Percentiles rank a stretch among this genome's conserved stretches.
phyloP scores from a whole-genome alignment of 2,113 vertebrate genomes.

The Syrrhaptes paradoxus region DNA sequence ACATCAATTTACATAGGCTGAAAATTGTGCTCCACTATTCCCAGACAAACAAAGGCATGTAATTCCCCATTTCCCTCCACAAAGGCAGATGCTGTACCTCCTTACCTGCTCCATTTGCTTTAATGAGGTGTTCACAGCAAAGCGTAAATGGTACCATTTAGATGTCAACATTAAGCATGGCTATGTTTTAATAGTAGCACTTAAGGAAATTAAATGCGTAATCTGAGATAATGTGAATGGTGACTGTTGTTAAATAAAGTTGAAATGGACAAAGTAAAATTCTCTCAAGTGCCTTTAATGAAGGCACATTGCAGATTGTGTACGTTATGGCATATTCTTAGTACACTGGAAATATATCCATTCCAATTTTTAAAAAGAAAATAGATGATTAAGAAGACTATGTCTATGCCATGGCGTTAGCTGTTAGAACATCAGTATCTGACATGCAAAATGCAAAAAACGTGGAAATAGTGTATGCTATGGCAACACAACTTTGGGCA shows the following conservation, averaged over 20 bases:
- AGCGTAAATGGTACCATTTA: conserved; percentile 48
- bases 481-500: background rate
- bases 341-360: background rate
- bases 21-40: conserved; percentile 8
- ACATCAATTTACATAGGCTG: background rate
- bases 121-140: conserved; percentile 63
- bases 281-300: background rate
- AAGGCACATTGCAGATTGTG: background rate
- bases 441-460: background rate
- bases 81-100: conserved; percentile 55
- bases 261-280: conserved; percentile 53
- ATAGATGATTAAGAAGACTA: background rate
- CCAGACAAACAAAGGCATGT: conserved; percentile 20
- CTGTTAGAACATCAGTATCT: background rate
- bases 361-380: background rate
- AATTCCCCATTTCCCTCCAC: conserved; percentile 13
- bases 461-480: background rate
- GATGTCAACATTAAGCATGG: conserved; percentile 32
- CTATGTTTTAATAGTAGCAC: conserved; percentile 40
- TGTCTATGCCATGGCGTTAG: background rate
- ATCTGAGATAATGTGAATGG: conserved; percentile 48
- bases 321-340: background rate
- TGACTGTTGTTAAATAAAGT: conserved; percentile 63
- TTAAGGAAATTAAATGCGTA: conserved; percentile 67
- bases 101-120: conserved; percentile 68